A percentile compares a stretch with the other conserved stretches of the same genome.
Conservation (phyloP, 2,113 vertebrate species). For the Phylloscopus trochiloides region DNA sequence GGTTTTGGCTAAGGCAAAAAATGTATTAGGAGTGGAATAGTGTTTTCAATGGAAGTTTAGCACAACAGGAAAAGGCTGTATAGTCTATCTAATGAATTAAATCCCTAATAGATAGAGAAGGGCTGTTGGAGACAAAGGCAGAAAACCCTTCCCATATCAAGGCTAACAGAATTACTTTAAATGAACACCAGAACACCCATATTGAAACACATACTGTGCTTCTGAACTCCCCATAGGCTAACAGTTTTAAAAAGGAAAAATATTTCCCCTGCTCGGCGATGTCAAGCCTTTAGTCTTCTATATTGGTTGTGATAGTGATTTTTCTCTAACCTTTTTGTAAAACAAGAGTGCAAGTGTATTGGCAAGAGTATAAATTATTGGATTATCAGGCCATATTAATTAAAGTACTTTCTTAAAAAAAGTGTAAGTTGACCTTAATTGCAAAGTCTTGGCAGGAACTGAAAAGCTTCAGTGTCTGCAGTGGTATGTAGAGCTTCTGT, state of each 20-base stretch:
- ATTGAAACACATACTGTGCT: rapidly evolving
- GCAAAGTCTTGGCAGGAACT: not conserved
- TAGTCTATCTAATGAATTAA: not conserved
- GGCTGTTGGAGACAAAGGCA: not conserved
- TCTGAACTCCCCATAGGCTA: not conserved
- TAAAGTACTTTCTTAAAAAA: not conserved
- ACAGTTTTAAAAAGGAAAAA: not conserved
- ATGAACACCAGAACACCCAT: not conserved
- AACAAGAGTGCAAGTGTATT: not conserved
- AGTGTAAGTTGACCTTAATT: not conserved
- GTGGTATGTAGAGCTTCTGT: not conserved
- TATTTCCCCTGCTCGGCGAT: not conserved
- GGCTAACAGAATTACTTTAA: not conserved
- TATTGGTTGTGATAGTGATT: not conserved
- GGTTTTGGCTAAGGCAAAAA: not conserved
- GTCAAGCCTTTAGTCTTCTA: not conserved
- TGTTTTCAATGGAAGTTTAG: not conserved
- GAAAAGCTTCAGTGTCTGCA: not conserved
- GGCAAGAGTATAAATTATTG: not conserved
- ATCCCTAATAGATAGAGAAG: not conserved
- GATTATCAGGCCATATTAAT: not conserved
- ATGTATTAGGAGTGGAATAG: not conserved
- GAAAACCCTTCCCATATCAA: not conserved
- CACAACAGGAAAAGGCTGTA: not conserved
- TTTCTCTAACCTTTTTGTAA: not conserved